phyloP scores from a whole-genome alignment of 2,113 vertebrate species.

The Gymnobelideus leadbeateri region DNA sequence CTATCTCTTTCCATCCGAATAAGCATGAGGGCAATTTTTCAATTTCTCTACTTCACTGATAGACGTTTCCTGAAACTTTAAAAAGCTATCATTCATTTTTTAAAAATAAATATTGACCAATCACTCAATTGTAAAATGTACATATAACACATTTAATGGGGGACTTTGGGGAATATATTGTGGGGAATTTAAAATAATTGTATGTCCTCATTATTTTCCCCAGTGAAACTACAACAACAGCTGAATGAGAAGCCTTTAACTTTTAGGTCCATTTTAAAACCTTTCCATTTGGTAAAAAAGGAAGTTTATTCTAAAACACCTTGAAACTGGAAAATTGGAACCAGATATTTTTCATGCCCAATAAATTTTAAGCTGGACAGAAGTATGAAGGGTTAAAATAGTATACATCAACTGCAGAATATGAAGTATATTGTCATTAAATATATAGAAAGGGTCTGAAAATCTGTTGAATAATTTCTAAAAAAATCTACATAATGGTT shows the following conservation, averaged over 20 bases:
- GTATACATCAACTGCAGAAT: background rate
- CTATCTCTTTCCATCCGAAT: conserved; percentile 73
- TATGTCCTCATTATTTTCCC: background rate
- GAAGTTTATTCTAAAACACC: background rate
- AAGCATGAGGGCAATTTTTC: conserved; percentile 57
- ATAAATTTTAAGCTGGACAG: background rate
- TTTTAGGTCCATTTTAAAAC: background rate
- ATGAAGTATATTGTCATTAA: background rate
- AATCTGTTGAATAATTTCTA: background rate
- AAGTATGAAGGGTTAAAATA: background rate
- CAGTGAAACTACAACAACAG: background rate
- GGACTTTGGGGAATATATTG: background rate
- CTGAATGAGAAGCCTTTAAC: background rate
- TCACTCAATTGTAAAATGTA: background rate
- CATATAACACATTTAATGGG: background rate
- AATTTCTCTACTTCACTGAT: conserved; percentile 51
- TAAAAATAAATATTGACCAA: conserved; percentile 3
- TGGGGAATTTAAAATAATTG: background rate
- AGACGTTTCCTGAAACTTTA: conserved; percentile 11
- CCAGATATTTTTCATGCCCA: background rate
- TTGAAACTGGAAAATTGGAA: background rate
- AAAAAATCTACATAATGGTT: background rate
- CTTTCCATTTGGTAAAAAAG: background rate
- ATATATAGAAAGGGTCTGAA: background rate
- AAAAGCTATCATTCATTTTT: background rate